A percentile compares a stretch with the other conserved stretches of the same genome.
These are phyloP conservation scores for Acanthosepion pharaonis DNA, from an alignment of 2,888 invertebrate species.

Conservation along the genomic window DNA sequence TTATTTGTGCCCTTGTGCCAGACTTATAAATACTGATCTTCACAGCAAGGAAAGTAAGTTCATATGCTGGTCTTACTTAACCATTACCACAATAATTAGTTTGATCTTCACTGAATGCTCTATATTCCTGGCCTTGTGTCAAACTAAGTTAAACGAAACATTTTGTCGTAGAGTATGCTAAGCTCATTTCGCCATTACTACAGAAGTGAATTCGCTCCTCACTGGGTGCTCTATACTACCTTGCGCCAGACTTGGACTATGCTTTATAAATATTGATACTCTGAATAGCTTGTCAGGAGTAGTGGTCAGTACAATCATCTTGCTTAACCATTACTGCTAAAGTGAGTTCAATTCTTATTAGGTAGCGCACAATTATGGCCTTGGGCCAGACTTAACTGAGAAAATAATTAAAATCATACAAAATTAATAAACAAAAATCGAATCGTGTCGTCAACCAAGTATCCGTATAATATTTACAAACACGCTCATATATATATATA, in stretches of 20 bases:
- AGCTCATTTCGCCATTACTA: too few relatives aligned
- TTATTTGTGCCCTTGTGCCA: neutral
- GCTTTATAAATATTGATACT: neutral
- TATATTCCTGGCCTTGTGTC: neutral
- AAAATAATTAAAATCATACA: neutral
- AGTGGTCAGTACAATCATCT: neutral
- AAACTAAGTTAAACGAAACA: neutral
- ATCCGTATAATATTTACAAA: neutral
- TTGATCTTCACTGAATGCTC: neutral
- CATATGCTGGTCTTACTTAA: neutral
- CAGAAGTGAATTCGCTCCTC: too few relatives aligned
- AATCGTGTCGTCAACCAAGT: neutral
- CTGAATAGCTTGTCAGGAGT: neutral
- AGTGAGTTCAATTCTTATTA: neutral
- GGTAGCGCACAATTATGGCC: accelerated
- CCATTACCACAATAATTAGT: neutral
- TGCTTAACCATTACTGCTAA: neutral
- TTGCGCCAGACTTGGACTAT: too few relatives aligned
- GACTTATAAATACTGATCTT: neutral
- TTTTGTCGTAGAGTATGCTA: too few relatives aligned
- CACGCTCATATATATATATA: neutral
- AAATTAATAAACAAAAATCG: neutral
- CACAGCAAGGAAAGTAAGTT: too few relatives aligned
- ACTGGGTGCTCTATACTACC: too few relatives aligned
- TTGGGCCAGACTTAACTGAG: neutral